These are phyloP conservation scores for Sebastes fasciatus DNA, from an alignment of 2,113 vertebrate species.

Conservation along the genomic window DNA sequence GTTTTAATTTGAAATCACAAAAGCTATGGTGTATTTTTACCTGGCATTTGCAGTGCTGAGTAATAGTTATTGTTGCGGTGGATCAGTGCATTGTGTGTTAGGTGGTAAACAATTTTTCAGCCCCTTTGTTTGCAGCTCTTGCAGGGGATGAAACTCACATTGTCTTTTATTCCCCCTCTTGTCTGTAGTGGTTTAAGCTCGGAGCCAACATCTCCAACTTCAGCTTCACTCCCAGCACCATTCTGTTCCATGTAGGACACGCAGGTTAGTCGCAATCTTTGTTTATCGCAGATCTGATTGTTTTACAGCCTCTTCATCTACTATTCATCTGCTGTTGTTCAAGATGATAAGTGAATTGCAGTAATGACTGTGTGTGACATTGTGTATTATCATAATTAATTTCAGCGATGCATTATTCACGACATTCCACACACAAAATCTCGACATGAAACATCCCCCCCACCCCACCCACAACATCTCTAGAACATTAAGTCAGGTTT, in stretches of 20 bases:
- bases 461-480: not conserved
- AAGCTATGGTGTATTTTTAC: conserved; percentile 44
- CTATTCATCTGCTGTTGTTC: conserved; percentile 22
- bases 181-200: conserved; percentile 94
- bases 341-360: conserved; percentile 4
- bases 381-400: conserved; percentile 16
- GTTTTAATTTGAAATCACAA: conserved; percentile 70
- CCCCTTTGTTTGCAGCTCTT: conserved; percentile 61
- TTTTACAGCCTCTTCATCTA: not conserved
- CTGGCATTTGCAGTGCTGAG: conserved; percentile 59
- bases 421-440: not conserved
- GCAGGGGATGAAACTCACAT: conserved; percentile 43
- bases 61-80: conserved; percentile 53
- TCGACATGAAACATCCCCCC: not conserved
- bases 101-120: conserved; percentile 54
- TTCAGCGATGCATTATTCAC: conserved; percentile 26
- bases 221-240: conserved; percentile 94
- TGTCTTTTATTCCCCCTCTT: conserved; percentile 55
- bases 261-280: conserved; percentile 87
- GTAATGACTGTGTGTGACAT: not conserved
- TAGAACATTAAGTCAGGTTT: not conserved
- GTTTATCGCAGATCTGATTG: not conserved
- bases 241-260: conserved; percentile 96
- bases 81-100: conserved; percentile 42
- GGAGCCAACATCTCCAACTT: conserved; percentile 98